Conservation (phyloP, 2,888 invertebrate species). For the Eristalis intricaria region DNA sequence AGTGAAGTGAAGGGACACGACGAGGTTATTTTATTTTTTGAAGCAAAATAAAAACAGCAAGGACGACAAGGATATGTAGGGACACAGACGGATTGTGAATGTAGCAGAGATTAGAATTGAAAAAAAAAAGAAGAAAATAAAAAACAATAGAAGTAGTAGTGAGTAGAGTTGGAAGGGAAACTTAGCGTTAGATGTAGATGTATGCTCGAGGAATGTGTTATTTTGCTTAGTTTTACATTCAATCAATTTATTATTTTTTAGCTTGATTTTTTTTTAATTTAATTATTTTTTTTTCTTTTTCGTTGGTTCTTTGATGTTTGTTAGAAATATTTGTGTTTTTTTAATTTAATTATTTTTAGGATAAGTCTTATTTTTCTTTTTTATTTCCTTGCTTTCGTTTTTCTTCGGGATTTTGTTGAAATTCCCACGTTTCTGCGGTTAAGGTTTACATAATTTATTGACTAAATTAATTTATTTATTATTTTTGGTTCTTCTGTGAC, state of each 20-base stretch:
- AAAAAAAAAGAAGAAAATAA: not conserved
- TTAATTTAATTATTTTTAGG: not conserved
- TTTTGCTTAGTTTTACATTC: slow-evolving; percentile 38
- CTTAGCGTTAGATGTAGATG: slow-evolving; percentile 58
- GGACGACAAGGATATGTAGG: not conserved
- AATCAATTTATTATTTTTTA: not conserved
- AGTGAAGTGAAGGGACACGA: slow-evolving; percentile 16
- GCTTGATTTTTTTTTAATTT: slow-evolving; percentile 31
- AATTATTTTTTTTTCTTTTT: slow-evolving; percentile 18
- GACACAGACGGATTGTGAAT: not conserved
- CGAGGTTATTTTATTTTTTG: slow-evolving; percentile 7
- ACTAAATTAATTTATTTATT: not conserved
- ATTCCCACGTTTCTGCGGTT: slow-evolving; percentile 38
- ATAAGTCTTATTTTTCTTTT: not conserved
- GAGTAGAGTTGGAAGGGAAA: slow-evolving; percentile 14
- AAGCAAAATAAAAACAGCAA: slow-evolving; percentile 1
- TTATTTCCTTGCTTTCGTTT: not conserved
- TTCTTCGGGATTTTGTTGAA: not conserved
- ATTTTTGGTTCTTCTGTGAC: not conserved
- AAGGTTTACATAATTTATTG: not conserved
- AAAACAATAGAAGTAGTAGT: slow-evolving; percentile 29
- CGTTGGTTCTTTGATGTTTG: slow-evolving; percentile 37
- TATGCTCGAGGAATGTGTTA: slow-evolving; percentile 56
- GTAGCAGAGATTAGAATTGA: not conserved
- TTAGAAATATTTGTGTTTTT: slow-evolving; percentile 32